These are phyloP conservation scores for Cephalopholis sonnerati DNA, from an alignment of 2,113 vertebrate genomes.

Conservation along the genomic window DNA sequence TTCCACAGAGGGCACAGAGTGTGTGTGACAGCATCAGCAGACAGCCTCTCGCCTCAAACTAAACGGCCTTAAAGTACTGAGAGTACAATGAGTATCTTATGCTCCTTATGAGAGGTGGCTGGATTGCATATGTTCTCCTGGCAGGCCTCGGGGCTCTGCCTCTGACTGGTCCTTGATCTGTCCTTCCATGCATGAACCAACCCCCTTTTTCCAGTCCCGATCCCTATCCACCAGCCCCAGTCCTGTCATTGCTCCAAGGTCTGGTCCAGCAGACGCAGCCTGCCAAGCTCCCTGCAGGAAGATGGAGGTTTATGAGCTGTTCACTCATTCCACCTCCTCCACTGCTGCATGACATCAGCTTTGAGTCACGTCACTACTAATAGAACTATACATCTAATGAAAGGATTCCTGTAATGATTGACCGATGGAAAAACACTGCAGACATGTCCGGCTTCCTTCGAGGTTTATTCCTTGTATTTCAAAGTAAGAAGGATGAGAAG, in stretches of 20 bases:
- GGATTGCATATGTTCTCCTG: conserved; percentile 38
- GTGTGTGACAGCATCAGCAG: conserved; percentile 37
- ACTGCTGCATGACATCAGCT: conserved; percentile 68
- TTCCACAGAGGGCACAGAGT: conserved; percentile 29
- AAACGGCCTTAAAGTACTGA: background rate
- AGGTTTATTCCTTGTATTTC: conserved; percentile 16
- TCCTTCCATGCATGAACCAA: conserved; percentile 42
- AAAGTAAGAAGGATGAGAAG: conserved; percentile 13
- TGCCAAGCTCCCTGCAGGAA: conserved; percentile 57
- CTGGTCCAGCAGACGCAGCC: conserved; percentile 46
- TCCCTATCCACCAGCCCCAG: conserved; percentile 34
- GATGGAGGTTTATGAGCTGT: conserved; percentile 69
- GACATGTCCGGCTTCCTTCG: conserved; percentile 37
- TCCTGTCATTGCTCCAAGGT: conserved; percentile 31
- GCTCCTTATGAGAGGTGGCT: conserved; percentile 22
- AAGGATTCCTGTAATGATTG: conserved; percentile 62
- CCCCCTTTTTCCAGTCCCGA: conserved; percentile 30
- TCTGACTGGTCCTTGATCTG: conserved; percentile 44
- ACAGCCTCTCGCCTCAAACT: conserved; percentile 18
- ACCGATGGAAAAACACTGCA: conserved; percentile 53
- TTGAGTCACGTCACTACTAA: conserved; percentile 66
- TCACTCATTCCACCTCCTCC: conserved; percentile 60
- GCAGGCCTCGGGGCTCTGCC: background rate
- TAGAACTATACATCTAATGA: conserved; percentile 68
- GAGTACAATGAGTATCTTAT: conserved; percentile 24